phyloP scores from a whole-genome alignment of 1,140 invertebrate genomes.

The Drosophila truncata region DNA sequence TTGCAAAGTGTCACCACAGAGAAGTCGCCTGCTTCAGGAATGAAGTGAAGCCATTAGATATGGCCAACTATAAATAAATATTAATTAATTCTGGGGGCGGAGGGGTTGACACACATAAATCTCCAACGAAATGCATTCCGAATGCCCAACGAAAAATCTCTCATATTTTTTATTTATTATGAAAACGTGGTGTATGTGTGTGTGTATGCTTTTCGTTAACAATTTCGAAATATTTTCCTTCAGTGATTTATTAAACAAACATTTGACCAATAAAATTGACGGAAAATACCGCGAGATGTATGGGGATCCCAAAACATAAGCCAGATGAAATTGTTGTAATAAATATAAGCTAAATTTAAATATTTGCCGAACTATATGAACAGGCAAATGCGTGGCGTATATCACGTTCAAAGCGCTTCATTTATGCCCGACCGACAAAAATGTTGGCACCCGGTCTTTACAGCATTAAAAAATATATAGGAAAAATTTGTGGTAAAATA shows the following conservation, averaged over 20 bases:
- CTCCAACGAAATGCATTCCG: slow-evolving; percentile 54
- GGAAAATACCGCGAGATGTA: slow-evolving; percentile 45
- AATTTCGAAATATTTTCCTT: slow-evolving; percentile 36
- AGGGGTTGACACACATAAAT: slow-evolving; percentile 54
- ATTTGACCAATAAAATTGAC: slow-evolving; percentile 77
- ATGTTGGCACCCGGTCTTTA: slow-evolving; percentile 66
- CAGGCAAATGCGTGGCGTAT: slow-evolving; percentile 40
- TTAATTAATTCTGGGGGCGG: slow-evolving; percentile 62
- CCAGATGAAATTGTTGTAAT: slow-evolving; percentile 41
- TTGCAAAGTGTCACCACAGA: slow-evolving; percentile 65
- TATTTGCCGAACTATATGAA: slow-evolving; percentile 30
- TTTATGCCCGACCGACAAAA: slow-evolving; percentile 54
- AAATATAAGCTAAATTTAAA: slow-evolving; percentile 57
- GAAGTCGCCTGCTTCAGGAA: slow-evolving; percentile 7
- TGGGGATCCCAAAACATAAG: slow-evolving; percentile 7
- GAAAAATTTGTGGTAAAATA: slow-evolving; percentile 40
- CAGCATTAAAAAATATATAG: slow-evolving; percentile 46
- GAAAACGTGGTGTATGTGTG: slow-evolving; percentile 8
- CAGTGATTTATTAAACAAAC: slow-evolving; percentile 73
- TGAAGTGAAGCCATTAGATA: slow-evolving; percentile 29
- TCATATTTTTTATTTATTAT: slow-evolving; percentile 60
- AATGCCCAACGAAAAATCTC: slow-evolving; percentile 26
- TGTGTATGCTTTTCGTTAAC: slow-evolving; percentile 20
- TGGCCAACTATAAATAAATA: slow-evolving; percentile 72
- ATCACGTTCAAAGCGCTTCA: slow-evolving; percentile 60